Conservation (phyloP, 2,888 invertebrate genomes). For the Nyleta sp. region DNA sequence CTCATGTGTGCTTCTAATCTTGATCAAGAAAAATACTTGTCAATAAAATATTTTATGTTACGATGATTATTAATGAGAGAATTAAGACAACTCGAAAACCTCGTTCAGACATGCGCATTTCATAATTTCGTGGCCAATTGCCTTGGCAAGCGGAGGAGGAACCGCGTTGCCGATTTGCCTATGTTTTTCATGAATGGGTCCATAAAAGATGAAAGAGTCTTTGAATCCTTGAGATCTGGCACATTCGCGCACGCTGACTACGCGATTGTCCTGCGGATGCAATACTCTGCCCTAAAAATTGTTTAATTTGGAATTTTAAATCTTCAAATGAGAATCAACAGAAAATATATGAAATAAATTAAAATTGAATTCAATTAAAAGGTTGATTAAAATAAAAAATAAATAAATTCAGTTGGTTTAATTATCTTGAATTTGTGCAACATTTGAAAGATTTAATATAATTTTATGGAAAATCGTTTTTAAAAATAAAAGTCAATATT, state of each 20-base stretch:
- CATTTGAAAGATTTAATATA: too few species aligned
- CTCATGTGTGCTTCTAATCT: too few species aligned
- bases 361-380: background rate
- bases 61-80: too few species aligned
- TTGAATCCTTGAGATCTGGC: slow-evolving; percentile 94
- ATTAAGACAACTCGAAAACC: slow-evolving; percentile 25
- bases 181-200: slow-evolving; percentile 90
- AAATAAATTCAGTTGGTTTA: too few species aligned
- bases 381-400: too few species aligned
- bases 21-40: too few species aligned
- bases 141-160: slow-evolving; percentile 91
- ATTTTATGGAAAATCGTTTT: too few species aligned
- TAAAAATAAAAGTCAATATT: too few species aligned
- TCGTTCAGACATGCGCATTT: slow-evolving; percentile 76
- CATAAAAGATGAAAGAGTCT: slow-evolving; percentile 90
- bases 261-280: slow-evolving; percentile 90
- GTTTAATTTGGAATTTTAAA: background rate
- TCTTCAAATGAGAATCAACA: background rate
- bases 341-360: background rate
- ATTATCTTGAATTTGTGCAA: too few species aligned
- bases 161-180: slow-evolving; percentile 95
- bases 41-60: too few species aligned
- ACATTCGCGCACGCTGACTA: slow-evolving; percentile 94
- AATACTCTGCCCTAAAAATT: slow-evolving; percentile 87
- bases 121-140: slow-evolving; percentile 89